Conservation (phyloP, 2,888 invertebrate genomes). For the Phengaris arion region DNA sequence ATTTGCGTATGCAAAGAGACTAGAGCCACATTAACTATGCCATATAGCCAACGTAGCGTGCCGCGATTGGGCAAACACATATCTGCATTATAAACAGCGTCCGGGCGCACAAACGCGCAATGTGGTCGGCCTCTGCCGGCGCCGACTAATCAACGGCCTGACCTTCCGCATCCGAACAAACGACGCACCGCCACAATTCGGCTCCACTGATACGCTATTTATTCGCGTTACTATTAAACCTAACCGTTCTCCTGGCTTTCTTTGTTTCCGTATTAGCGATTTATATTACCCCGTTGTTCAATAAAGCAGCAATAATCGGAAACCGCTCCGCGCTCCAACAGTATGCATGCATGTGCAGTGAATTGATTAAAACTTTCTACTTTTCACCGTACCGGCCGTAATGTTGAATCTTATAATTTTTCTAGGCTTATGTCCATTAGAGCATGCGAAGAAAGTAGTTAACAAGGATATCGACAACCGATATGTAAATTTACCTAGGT, state of each 20-base stretch:
- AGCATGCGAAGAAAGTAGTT: conserved; percentile 69
- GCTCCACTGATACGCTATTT: conserved; percentile 20
- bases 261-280: conserved; percentile 35
- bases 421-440: conserved; percentile 69
- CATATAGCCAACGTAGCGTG: conserved; percentile 79
- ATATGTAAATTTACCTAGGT: conserved; percentile 47
- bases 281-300: conserved; percentile 47
- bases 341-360: conserved; percentile 74
- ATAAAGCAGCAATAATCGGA: conserved; percentile 56
- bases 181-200: conserved; percentile 48
- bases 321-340: conserved; percentile 50
- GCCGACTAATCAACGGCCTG: conserved; percentile 77
- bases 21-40: conserved; percentile 78
- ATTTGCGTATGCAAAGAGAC: conserved; percentile 81
- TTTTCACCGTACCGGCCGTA: conserved; percentile 69
- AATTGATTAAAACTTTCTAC: conserved; percentile 76
- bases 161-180: conserved; percentile 73
- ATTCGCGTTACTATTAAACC: conserved; percentile 19
- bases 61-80: conserved; percentile 80
- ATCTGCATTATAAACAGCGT: conserved; percentile 80
- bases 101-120: conserved; percentile 76
- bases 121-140: conserved; percentile 77
- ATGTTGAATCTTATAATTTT: conserved; percentile 73
- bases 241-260: conserved; percentile 13
- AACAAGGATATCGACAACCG: conserved; percentile 22